Evolutionary conservation across 2,113 vertebrate genomes (phyloP), one percentile per base, ranked within the genome.

Genomic region (Cyprinus carpio): DNA sequence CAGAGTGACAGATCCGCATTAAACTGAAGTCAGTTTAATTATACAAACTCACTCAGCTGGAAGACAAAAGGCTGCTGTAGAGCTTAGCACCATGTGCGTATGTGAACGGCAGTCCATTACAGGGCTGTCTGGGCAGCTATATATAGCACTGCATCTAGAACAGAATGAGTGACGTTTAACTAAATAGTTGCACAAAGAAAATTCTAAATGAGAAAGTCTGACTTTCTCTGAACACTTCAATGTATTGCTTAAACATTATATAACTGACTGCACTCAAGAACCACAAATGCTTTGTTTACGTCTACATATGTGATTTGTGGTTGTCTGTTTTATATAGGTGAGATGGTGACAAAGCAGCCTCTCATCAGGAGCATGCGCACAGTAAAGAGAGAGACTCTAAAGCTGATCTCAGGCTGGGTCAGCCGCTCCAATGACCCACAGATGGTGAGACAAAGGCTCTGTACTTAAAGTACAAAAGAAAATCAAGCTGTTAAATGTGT

Each of bases 371-470:
- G 98, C 92, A 99, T 99, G 98, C 95, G 98, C 89, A 99, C 98
- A 46, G 98, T 99, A 85, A 99, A 99, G 95, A 97, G 97, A 90
- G 98, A 99, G 94, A 99, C 98, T 0, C 95, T 99, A 89, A 99
- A 99, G 89, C 94, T 99, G 87, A 99, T 99, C 94, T 99, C 98
- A 56, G 98, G 98, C 91, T 99, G 98, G 98, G 98, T 99, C 92
- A 99, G 97, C 95, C 94, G 98, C 82, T 99, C 98, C 78, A 99
- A 95, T 89, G 98, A 99, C 92, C 97, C 98, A 11, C 98, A 99
- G 40, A 43, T 43, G 40, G 40, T 43, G 40, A 43, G 40, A 43
- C 40, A 43, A 43, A 43, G 40, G 9, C 9, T 43, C 40, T 43
- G 9, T 43, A 43, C 40, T 43, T 10, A 43, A 43, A 43, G 40